A percentile compares a stretch with the other conserved stretches of the same genome.
phyloP scores from a whole-genome alignment of 2,888 invertebrate species.

The Phyllotreta cruciferae region DNA sequence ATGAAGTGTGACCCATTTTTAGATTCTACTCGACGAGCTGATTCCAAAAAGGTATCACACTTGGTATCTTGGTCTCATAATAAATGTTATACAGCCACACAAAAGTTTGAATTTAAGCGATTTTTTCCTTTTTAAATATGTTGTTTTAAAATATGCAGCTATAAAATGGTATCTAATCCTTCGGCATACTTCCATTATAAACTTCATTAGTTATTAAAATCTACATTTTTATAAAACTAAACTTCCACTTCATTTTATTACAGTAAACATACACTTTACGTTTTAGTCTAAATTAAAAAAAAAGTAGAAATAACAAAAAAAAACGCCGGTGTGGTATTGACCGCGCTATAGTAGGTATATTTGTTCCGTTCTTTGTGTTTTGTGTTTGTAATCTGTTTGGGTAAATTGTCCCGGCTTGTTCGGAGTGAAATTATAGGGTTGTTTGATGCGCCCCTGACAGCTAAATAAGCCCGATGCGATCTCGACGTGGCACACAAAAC shows the following conservation, averaged over 20 bases:
- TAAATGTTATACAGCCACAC: no score
- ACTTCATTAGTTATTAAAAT: no score
- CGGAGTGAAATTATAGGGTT: slow-evolving; percentile 57
- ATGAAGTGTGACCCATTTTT: no score
- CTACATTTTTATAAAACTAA: no score
- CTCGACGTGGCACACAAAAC: slow-evolving; percentile 36
- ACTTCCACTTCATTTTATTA: not conserved
- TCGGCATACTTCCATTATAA: no score
- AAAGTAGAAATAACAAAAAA: slow-evolving; percentile 19
- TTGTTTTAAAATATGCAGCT: no score
- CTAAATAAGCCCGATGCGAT: slow-evolving; percentile 54
- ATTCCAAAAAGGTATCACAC: no score
- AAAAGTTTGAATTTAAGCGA: no score
- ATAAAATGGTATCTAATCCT: no score
- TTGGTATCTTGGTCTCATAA: no score
- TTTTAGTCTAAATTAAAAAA: not conserved
- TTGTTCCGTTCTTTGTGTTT: slow-evolving; percentile 51
- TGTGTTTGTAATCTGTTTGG: slow-evolving; percentile 53
- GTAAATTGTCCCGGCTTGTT: slow-evolving; percentile 56
- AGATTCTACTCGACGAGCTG: no score
- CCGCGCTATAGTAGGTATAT: slow-evolving; percentile 24
- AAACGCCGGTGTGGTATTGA: slow-evolving; percentile 35
- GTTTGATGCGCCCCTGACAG: slow-evolving; percentile 58
- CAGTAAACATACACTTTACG: not conserved
- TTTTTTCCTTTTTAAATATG: no score